These are phyloP conservation scores for Gibbula magus DNA, from an alignment of 2,888 invertebrate genomes.

Conservation along the genomic window DNA sequence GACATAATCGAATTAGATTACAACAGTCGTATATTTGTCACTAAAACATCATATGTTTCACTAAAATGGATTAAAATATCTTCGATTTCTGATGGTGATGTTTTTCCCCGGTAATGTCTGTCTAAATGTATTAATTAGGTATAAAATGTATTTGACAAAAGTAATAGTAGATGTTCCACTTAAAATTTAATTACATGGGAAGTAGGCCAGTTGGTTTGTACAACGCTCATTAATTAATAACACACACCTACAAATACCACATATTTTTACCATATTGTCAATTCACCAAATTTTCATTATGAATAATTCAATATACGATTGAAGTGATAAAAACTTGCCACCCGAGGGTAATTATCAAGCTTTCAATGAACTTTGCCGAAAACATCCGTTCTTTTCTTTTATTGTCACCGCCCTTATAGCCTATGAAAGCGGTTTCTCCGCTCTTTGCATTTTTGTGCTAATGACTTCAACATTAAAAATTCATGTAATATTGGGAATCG, in stretches of 20 bases:
- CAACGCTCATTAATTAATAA: no score
- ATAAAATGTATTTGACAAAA: no score
- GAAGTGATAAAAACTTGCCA: not conserved
- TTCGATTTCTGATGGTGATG: no score
- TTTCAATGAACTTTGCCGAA: not conserved
- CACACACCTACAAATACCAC: not conserved
- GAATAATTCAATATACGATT: not conserved
- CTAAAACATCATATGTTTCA: no score
- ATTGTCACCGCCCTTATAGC: not conserved
- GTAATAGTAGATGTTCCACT: no score
- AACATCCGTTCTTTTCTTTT: not conserved
- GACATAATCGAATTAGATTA: no score
- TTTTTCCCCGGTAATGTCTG: no score
- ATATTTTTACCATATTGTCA: not conserved
- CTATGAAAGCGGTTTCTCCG: not conserved
- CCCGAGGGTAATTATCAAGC: constrained; percentile 2
- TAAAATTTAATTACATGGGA: no score
- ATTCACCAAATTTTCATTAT: not conserved
- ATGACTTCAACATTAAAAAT: constrained; percentile 3
- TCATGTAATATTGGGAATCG: not conserved
- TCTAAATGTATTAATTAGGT: no score
- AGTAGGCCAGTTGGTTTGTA: no score
- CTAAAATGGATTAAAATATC: no score
- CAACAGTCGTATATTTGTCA: no score
- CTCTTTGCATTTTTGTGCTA: not conserved